Evolutionary conservation across 2,113 vertebrate genomes (phyloP), one percentile per base, ranked within the genome.

Genomic region (Ammodramus savannarum): DNA sequence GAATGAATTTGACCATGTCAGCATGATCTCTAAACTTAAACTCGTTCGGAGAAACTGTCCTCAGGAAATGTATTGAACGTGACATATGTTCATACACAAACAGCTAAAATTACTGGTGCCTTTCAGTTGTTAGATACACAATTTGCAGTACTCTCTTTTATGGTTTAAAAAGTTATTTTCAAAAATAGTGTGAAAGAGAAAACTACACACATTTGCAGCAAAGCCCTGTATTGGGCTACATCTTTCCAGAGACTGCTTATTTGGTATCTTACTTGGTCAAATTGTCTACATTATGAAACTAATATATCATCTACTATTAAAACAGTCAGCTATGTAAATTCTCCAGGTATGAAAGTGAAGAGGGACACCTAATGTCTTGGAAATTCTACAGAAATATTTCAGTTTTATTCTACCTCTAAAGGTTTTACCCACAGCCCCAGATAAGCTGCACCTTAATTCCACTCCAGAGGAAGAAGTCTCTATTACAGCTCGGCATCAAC

Each of bases 301-400:
- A 54, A 36, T 5, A 2, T 1, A n/a, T 15, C 21, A 32, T 15
- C 19, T 67, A 15, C 8, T 48, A 16, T 13, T 49, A 26, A 63
- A 79, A 79, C 17, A 76, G 11, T 14, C 16, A 25, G 32, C 32
- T 57, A 16, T 51, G 23, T 22, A 66, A 75, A 87, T 13, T 44
- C 13, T 13, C 51, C 29, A 11, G 20, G 29, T 31, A 32, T 46
- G 62, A 54, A 69, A 52, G 9, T 71, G 55, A 82, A 51, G 20
- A 3, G 8, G 26, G 10, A 51, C 5, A 23, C 3, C 4, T 36
- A 51, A 61, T 0, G 0, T 16, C 12, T n/a, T 1, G 0, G 31
- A 82, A 82, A 46, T 39, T 48, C 62, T 52, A 32, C 25, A 57
- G 49, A 48, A 90, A 57, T 34, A 43, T 44, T 79, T 82, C 73